A percentile compares a stretch with the other conserved stretches of the same genome.
phyloP scores from a whole-genome alignment of 1,140 invertebrate species.

The Stenopsyche tienmushanensis region DNA sequence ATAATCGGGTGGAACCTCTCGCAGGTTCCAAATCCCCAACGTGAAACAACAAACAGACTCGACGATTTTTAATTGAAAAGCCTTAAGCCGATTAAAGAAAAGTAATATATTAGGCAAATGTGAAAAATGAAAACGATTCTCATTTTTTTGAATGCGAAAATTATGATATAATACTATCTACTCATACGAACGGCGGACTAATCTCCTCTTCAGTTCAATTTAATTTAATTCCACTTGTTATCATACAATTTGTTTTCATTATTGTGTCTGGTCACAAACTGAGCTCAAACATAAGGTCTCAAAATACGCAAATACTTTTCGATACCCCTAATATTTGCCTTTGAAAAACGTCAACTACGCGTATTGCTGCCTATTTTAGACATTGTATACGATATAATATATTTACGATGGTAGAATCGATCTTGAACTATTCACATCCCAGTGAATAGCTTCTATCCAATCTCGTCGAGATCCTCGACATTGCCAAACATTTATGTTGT shows the following conservation, averaged over 20 bases:
- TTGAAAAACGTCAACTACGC: background rate
- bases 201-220: background rate
- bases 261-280: too few species aligned
- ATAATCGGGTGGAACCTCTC: background rate
- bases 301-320: too few species aligned
- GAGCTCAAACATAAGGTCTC: too few species aligned
- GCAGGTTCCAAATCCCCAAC: conserved; percentile 16
- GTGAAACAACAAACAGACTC: conserved; percentile 31
- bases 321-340: background rate
- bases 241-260: conserved; percentile 3
- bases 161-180: too few species aligned
- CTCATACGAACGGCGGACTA: background rate
- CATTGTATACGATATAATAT: too few species aligned
- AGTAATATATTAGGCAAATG: conserved; percentile 26
- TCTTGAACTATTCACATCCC: too few species aligned
- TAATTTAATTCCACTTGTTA: background rate
- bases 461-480: too few species aligned
- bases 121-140: background rate
- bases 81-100: conserved; percentile 38
- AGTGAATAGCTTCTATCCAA: too few species aligned
- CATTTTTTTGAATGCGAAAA: too few species aligned
- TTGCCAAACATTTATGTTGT: too few species aligned
- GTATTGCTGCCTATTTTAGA: background rate
- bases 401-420: too few species aligned
- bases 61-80: conserved; percentile 38